phyloP scores from a whole-genome alignment of 2,113 vertebrate genomes.

The Uria lomvia region DNA sequence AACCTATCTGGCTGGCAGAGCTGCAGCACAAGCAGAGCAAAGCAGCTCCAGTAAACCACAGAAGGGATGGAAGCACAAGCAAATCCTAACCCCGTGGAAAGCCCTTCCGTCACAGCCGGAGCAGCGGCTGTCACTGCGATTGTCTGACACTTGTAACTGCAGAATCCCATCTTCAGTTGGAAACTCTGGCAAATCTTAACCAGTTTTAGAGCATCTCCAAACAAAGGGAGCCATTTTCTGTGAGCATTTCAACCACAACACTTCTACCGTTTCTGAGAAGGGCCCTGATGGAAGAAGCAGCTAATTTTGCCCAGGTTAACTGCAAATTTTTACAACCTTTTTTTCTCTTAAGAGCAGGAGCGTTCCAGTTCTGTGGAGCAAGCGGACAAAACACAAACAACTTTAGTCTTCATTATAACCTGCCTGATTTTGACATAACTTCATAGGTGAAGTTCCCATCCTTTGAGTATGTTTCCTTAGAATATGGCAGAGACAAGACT shows the following conservation, averaged over 20 bases:
- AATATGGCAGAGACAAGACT: neutral
- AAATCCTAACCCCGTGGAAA: neutral
- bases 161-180: neutral
- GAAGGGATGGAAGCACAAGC: neutral
- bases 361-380: neutral
- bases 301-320: neutral
- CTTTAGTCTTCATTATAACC: neutral
- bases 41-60: neutral
- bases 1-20: neutral
- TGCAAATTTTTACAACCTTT: neutral
- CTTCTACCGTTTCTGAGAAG: neutral
- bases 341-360: neutral
- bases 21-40: neutral
- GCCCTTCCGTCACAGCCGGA: neutral
- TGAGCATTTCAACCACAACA: neutral
- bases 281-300: neutral
- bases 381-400: neutral
- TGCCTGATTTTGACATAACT: neutral
- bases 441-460: neutral
- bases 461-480: neutral
- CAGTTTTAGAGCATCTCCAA: neutral
- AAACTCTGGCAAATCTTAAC: neutral
- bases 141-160: neutral
- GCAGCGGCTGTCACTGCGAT: fast-evolving
- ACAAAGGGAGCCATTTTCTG: neutral